phyloP scores from a whole-genome alignment of 1,140 invertebrate genomes.

The Maniola jurtina region DNA sequence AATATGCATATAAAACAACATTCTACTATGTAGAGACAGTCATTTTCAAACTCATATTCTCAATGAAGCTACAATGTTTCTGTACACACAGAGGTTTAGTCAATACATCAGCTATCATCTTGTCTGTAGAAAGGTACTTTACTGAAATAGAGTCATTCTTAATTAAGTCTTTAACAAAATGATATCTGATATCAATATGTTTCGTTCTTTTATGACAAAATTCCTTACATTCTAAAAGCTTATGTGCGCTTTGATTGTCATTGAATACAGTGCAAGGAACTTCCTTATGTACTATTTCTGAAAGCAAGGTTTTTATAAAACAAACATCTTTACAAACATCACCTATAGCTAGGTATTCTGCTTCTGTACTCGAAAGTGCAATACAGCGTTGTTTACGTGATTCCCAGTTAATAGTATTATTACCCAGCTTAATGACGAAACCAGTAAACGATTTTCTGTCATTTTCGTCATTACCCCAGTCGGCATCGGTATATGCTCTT shows the following conservation, averaged over 20 bases:
- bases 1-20: too few relatives aligned
- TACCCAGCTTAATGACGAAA: conserved; percentile 9
- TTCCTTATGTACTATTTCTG: not conserved
- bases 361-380: conserved; percentile 16
- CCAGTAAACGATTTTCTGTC: conserved; percentile 15
- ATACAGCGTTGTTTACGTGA: conserved; percentile 16
- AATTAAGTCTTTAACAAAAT: conserved; percentile 15
- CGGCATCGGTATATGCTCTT: conserved; percentile 1
- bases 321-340: conserved; percentile 18
- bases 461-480: not conserved
- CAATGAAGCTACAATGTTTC: conserved; percentile 10
- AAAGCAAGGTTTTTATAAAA: conserved; percentile 7
- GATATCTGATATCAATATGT: conserved; percentile 13
- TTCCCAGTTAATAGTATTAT: conserved; percentile 19
- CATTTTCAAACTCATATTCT: not conserved
- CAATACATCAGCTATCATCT: conserved; percentile 16
- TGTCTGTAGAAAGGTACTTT: conserved; percentile 11
- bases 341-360: conserved; percentile 13
- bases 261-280: conserved; percentile 9
- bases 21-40: too few relatives aligned
- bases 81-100: conserved; percentile 8
- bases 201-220: conserved; percentile 14
- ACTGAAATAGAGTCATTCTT: not conserved
- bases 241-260: conserved; percentile 15
- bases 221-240: conserved; percentile 18